Evolutionary conservation across 2,797 vertebrate species (phyloP).

Genomic region (Typhlichthys eigenmanni): DNA sequence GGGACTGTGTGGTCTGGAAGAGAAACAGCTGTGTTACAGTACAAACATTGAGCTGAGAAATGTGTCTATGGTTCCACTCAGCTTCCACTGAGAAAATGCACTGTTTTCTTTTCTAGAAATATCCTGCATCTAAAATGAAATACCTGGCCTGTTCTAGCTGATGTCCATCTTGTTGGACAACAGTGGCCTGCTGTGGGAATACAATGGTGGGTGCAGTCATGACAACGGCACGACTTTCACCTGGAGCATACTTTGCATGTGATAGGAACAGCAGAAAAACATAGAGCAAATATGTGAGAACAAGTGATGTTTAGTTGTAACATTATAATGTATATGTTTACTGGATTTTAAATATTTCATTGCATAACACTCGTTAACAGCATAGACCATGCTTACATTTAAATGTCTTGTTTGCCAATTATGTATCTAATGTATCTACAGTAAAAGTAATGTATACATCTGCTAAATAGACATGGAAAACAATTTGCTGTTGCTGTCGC

Average conservation of each 20-base stretch:
- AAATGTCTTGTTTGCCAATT: too few species aligned
- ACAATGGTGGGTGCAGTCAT: constrained; percentile 84
- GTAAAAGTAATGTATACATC: constrained; percentile 1
- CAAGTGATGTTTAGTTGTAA: not conserved
- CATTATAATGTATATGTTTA: not conserved
- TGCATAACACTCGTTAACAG: too few species aligned
- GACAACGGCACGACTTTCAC: constrained; percentile 67
- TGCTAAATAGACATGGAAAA: constrained; percentile 5
- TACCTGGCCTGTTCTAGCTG: constrained; percentile 86
- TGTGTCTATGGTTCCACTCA: constrained; percentile 4
- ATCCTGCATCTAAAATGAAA: constrained; percentile 6
- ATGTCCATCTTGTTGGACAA: constrained; percentile 74
- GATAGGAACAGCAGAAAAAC: constrained; percentile 5
- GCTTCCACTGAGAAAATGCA: not conserved
- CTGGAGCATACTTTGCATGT: constrained; percentile 70
- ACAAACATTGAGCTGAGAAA: constrained; percentile 1
- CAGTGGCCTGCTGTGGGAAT: constrained; percentile 81
- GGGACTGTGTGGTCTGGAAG: constrained; percentile 86
- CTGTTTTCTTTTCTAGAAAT: constrained; percentile 2
- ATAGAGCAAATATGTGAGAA: not conserved
- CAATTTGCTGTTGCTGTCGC: not conserved
- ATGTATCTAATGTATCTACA: too few species aligned
- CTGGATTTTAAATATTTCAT: too few species aligned
- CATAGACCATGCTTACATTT: too few species aligned
- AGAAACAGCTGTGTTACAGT: constrained; percentile 9